Conservation (phyloP, 2,797 vertebrate species). For the Rallus crepitans region DNA sequence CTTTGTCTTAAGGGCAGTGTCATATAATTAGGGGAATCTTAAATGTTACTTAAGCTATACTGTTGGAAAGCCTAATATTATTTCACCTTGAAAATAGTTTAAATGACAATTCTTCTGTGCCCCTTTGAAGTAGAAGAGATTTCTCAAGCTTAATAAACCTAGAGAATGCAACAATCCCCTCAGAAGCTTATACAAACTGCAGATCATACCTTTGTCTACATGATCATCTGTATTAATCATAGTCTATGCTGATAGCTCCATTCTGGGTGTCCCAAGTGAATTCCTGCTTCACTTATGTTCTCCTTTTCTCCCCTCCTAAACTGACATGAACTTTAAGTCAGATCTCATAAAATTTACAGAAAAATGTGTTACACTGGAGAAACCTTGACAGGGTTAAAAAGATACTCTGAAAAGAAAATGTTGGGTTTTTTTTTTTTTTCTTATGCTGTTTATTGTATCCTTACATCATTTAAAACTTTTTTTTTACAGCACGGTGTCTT, state of each 20-base stretch:
- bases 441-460: conserved; percentile 46
- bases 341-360: background rate
- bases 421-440: background rate
- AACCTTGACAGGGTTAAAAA: background rate
- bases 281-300: conserved; percentile 1
- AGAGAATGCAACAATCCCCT: background rate
- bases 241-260: background rate
- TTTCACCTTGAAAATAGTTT: conserved; percentile 29
- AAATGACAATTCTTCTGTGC: background rate
- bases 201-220: background rate
- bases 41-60: background rate
- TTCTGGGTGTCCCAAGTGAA: background rate
- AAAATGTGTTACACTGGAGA: background rate
- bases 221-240: conserved; percentile 5
- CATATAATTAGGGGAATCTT: conserved; percentile 25
- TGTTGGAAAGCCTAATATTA: conserved; percentile 8
- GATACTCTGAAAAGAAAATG: background rate
- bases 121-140: conserved; percentile 18
- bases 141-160: conserved; percentile 30
- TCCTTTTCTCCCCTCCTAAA: background rate
- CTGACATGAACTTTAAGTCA: background rate
- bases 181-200: background rate
- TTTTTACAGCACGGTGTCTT: conserved; percentile 2
- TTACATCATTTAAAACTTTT: background rate
- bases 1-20: conserved; percentile 3